Evolutionary conservation across 1,140 invertebrate species (phyloP).

Genomic region (Trichoplusia ni): DNA sequence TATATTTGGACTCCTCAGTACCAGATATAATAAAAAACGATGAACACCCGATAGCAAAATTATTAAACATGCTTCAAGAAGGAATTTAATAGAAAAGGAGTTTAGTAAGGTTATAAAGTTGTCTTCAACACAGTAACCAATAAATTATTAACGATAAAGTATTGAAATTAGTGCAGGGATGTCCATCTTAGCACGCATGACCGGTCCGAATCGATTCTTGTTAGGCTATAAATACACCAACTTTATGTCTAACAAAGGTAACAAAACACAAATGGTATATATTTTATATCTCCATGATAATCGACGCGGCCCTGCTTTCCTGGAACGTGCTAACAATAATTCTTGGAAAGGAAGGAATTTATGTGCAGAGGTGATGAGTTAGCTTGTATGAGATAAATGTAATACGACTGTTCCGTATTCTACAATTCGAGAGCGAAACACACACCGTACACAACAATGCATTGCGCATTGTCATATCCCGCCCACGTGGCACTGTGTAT

Average conservation of each 20-base stretch:
- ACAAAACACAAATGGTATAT: neutral
- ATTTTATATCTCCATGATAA: neutral
- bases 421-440: neutral
- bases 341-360: neutral
- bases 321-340: neutral
- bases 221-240: neutral
- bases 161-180: neutral
- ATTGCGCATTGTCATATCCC: slow-evolving; percentile 64
- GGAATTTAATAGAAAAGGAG: too few species aligned
- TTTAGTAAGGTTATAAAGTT: slow-evolving; percentile 4
- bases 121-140: neutral
- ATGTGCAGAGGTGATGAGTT: neutral
- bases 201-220: neutral
- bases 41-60: too few species aligned
- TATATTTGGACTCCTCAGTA: neutral
- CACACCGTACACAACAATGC: slow-evolving; percentile 23
- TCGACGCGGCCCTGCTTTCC: neutral
- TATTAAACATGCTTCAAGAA: too few species aligned
- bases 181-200: neutral
- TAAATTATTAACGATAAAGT: slow-evolving; percentile 1
- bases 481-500: slow-evolving; percentile 63
- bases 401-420: neutral
- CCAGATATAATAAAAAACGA: too few species aligned
- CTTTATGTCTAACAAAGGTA: neutral
- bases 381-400: slow-evolving; percentile 7